phyloP scores from a whole-genome alignment of 2,888 invertebrate species.

The Pediacus dermestoides region DNA sequence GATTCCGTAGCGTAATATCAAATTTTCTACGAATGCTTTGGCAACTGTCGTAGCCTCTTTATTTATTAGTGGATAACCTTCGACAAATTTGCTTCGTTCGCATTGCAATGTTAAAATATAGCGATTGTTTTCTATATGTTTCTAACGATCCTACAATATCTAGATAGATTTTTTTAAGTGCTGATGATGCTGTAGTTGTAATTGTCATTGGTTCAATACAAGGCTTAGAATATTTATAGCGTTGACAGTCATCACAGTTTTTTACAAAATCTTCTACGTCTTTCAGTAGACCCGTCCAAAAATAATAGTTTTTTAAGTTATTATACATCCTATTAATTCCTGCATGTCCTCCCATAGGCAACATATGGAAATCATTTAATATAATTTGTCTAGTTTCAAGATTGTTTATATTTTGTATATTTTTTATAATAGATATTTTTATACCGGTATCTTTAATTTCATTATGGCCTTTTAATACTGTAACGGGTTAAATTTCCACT shows the following conservation, averaged over 20 bases:
- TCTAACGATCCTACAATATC: constrained; percentile 14
- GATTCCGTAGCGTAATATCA: constrained; percentile 23
- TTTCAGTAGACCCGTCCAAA: constrained; percentile 14
- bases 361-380: constrained; percentile 19
- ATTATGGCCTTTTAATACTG: too few species aligned
- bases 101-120: constrained; percentile 14
- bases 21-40: constrained; percentile 22
- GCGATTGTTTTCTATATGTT: constrained; percentile 7
- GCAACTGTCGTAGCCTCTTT: constrained; percentile 16
- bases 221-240: constrained; percentile 15
- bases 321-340: constrained; percentile 18
- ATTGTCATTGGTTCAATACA: constrained; percentile 16
- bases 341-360: constrained; percentile 18
- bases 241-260: constrained; percentile 18
- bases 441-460: constrained; percentile 12
- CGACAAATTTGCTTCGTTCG: constrained; percentile 16
- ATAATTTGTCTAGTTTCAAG: constrained; percentile 12
- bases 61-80: constrained; percentile 16
- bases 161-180: constrained; percentile 12
- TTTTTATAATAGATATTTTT: constrained; percentile 16
- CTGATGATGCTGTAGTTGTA: constrained; percentile 11
- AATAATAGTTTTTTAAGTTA: constrained; percentile 9
- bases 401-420: constrained; percentile 8
- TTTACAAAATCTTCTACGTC: constrained; percentile 19
- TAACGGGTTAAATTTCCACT: too few species aligned